Evolutionary conservation across 2,113 vertebrate species (phyloP).

Genomic region (Equus quagga): DNA sequence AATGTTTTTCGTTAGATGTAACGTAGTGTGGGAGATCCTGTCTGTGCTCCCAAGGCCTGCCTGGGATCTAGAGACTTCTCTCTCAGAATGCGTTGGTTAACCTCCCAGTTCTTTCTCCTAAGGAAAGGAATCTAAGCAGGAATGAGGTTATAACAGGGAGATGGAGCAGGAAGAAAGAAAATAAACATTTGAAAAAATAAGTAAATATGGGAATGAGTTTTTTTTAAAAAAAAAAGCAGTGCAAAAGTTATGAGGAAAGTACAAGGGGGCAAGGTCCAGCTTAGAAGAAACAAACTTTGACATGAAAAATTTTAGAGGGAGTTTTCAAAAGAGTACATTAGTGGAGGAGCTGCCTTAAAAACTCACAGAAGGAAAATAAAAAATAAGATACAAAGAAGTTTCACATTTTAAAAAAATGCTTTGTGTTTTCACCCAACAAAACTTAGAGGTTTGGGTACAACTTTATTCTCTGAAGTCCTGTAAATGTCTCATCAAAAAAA

Average conservation of each 20-base stretch:
- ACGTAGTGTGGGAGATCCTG: neutral
- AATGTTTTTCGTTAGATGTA: neutral
- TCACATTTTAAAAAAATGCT: neutral
- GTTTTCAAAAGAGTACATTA: neutral
- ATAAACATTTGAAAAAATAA: conserved; percentile 39
- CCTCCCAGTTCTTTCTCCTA: neutral
- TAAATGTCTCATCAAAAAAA: neutral
- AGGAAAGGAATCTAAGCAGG: neutral
- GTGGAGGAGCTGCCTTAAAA: neutral
- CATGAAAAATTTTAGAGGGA: neutral
- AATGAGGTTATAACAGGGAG: neutral
- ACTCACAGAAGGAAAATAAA: neutral
- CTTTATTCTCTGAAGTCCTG: neutral
- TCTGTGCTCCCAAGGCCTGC: neutral
- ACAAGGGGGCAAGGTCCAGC: neutral
- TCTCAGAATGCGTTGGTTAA: neutral
- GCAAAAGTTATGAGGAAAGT: neutral
- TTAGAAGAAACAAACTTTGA: conserved; percentile 17
- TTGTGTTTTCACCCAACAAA: conserved; percentile 40
- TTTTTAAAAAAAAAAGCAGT: neutral
- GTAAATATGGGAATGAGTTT: neutral
- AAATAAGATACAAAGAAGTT: conserved; percentile 26
- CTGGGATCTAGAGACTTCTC: neutral
- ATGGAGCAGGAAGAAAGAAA: neutral
- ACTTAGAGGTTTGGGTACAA: neutral